Evolutionary conservation across 2,113 vertebrate genomes (phyloP).

Genomic region (Apodemus sylvaticus): DNA sequence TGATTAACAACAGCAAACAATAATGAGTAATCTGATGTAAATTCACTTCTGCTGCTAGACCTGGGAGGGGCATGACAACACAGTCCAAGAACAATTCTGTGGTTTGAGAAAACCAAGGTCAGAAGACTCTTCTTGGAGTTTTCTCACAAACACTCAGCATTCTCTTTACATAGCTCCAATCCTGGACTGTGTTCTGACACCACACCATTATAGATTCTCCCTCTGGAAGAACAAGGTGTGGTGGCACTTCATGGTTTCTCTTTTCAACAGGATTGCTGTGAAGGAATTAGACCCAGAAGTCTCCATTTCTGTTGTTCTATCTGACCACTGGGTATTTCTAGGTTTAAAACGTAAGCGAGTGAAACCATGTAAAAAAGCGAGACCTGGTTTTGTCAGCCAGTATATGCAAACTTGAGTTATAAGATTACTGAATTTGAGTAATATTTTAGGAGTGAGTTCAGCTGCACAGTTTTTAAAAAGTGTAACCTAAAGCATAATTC

Average conservation of each 20-base stretch:
- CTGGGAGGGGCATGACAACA: not conserved
- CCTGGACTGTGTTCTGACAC: not conserved
- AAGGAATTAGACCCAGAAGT: not conserved
- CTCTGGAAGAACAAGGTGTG: not conserved
- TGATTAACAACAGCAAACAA: not conserved
- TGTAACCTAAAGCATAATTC: not conserved
- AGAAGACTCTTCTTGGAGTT: not conserved
- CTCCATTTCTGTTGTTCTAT: not conserved
- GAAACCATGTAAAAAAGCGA: not conserved
- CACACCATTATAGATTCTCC: not conserved
- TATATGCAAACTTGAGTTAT: not conserved
- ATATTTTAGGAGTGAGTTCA: not conserved
- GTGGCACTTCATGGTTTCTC: not conserved
- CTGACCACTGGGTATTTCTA: not conserved
- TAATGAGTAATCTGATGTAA: not conserved
- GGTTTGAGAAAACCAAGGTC: not conserved
- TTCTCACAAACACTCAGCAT: not conserved
- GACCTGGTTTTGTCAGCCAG: not conserved
- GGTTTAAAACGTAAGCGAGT: not conserved
- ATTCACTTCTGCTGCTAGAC: not conserved
- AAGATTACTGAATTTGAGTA: conserved; percentile 11
- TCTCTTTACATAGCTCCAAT: not conserved
- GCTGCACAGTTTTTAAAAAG: not conserved
- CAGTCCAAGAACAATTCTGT: not conserved
- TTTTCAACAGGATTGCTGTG: not conserved